Base-by-base conservation (phyloP, 2,797 vertebrate genomes). In the Tamandua tetradactyla region DNA sequence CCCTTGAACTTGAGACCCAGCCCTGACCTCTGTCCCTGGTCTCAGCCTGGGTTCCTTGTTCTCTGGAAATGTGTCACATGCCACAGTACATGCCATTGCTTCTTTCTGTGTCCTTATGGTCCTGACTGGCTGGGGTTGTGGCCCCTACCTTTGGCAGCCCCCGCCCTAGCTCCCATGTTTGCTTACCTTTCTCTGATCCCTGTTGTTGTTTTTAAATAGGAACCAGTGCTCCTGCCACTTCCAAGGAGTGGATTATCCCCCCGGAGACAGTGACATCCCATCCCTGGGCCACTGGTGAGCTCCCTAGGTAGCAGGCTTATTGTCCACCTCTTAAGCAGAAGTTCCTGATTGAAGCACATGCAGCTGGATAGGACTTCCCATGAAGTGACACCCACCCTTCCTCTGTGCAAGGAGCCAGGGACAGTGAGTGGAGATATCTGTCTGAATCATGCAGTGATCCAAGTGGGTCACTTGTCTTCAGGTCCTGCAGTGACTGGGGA, bases 241-340 rank as follows among this genome's bases (percentile, higher is more conserved):
- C 97, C 98, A 99, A 61, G 99, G 99, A 95, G 98, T 98, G 62
- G 98, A 99, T 91, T 99, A 99, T 91, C 98, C 99, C 4, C 98
- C 99, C 0, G 99, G 99, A 97, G 99, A 99, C 96, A 98, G 99
- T 66, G 96, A 99, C 95, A 97, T 99, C 98, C 99, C 98, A 3
- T 99, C 99, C 96, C 98, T 99, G 97, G 99, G 99, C 96, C 99
- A 98, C 98, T 99, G 99, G 99, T 99, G 99, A 99, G 99, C 92
- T 83, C 47, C 47, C 61, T 23, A 23, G 57, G 9, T 23, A 7
- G 32, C 23, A 4, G 40, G 5, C 0, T 52, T 10, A 0, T 25
- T 87, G 42, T 75, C 59, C 8, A 69, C 30, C 62, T 57, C 91
- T 66, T 79, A 49, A 8, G 13, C 6, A 13, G 79, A 82, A 57